phyloP scores from a whole-genome alignment of 2,888 invertebrate species.

The Galerucella calmariensis region DNA sequence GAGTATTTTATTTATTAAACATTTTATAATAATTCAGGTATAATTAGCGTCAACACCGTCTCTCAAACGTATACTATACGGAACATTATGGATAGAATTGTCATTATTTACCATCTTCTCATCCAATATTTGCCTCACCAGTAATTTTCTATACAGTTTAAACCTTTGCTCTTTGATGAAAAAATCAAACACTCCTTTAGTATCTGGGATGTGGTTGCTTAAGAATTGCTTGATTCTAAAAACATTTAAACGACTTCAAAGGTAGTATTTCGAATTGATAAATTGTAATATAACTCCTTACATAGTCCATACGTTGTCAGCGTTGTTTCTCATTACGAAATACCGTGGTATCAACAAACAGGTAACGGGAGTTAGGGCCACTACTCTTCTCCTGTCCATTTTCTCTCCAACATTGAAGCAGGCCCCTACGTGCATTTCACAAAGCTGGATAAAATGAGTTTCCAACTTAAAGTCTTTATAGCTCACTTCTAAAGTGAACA shows the following conservation, averaged over 20 bases:
- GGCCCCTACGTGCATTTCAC: constrained; percentile 70
- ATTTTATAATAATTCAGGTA: neutral
- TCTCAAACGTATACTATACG: constrained; percentile 73
- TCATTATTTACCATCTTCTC: constrained; percentile 67
- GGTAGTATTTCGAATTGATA: neutral
- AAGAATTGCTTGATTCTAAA: constrained; percentile 70
- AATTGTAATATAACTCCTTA: neutral
- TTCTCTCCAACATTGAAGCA: constrained; percentile 80
- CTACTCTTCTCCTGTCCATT: constrained; percentile 72
- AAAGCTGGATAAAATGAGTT: constrained; percentile 61
- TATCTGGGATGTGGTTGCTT: constrained; percentile 70
- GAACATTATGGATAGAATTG: constrained; percentile 73
- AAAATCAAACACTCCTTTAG: constrained; percentile 69
- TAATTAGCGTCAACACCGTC: constrained; percentile 57
- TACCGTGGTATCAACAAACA: constrained; percentile 77
- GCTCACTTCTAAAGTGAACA: neutral
- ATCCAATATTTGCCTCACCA: constrained; percentile 67
- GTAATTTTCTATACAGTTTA: constrained; percentile 67
- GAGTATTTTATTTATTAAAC: neutral
- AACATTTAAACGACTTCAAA: neutral
- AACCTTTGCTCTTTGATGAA: constrained; percentile 70
- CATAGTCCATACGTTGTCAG: constrained; percentile 72
- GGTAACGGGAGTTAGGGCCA: constrained; percentile 72
- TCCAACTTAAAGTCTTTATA: neutral
- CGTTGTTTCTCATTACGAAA: constrained; percentile 75